A percentile compares a stretch with the other conserved stretches of the same genome.
phyloP scores from a whole-genome alignment of 2,113 vertebrate species.

The Vicugna pacos region DNA sequence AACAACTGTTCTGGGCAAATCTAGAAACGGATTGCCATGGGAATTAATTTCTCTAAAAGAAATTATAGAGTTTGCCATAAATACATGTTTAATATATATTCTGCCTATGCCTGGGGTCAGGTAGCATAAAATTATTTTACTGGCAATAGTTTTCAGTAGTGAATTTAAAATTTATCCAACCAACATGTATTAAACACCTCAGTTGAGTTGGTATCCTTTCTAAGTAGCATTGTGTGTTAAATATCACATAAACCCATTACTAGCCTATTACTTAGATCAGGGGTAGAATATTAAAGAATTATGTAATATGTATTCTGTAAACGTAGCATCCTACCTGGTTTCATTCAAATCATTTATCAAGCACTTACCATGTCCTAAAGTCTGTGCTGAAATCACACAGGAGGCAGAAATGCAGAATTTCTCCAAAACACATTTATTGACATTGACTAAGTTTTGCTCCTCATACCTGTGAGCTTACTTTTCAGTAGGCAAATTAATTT shows the following conservation, averaged over 20 bases:
- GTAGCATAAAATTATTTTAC: background rate
- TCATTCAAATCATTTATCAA: background rate
- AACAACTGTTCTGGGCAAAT: constrained; percentile 38
- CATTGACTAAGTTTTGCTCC: background rate
- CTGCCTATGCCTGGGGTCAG: background rate
- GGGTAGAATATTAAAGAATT: background rate
- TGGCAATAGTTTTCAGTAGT: background rate
- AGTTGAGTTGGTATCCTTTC: background rate
- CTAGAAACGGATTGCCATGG: background rate
- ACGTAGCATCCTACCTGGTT: background rate
- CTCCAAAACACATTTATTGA: constrained; percentile 55
- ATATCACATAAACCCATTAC: background rate
- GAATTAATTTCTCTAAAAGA: background rate
- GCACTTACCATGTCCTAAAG: background rate
- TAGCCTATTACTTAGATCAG: background rate
- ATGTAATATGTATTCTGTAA: background rate
- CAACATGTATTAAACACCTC: background rate
- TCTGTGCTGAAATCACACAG: background rate
- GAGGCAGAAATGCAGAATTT: background rate
- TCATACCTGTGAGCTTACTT: constrained; percentile 77
- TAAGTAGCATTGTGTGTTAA: background rate
- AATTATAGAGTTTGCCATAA: constrained; percentile 28
- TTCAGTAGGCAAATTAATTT: constrained; percentile 74
- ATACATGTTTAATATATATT: background rate
- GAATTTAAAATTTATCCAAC: background rate